phyloP scores from a whole-genome alignment of 30 jellyfish, hydroid and myxozoan species.

The Hydractinia symbiolongicarpus region DNA sequence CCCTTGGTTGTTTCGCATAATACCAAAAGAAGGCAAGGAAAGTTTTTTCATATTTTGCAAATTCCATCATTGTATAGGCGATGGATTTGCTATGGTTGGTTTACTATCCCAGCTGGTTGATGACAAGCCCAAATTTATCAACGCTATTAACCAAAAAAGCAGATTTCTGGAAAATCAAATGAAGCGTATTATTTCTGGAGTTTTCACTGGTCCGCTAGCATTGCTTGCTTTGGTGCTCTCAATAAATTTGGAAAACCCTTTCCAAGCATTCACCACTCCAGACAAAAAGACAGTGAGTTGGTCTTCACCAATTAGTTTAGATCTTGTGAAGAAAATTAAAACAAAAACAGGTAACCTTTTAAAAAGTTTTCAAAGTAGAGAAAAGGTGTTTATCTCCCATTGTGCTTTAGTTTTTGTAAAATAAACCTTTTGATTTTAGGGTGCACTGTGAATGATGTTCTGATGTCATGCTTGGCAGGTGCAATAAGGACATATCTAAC shows the following conservation, averaged over 20 bases:
- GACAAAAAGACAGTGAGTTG: constrained; percentile 82
- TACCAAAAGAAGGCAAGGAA: constrained; percentile 44
- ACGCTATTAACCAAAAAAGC: constrained; percentile 49
- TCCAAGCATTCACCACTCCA: constrained; percentile 60
- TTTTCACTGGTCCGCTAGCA: constrained; percentile 91
- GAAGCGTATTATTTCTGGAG: constrained; percentile 55
- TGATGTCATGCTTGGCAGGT: constrained; percentile 88
- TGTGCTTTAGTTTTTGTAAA: background rate
- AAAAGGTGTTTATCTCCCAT: background rate
- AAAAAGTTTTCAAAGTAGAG: background rate
- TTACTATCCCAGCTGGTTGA: constrained; percentile 81
- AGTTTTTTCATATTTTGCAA: constrained; percentile 56
- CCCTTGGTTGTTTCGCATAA: constrained; percentile 86
- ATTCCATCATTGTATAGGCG: constrained; percentile 94
- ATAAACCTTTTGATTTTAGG: constrained; percentile 26
- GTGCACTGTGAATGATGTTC: constrained; percentile 89
- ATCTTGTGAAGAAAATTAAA: constrained; percentile 46
- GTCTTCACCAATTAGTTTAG: constrained; percentile 68
- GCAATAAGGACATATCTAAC: constrained; percentile 74
- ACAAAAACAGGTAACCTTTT: constrained; percentile 59
- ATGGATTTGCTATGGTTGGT: constrained; percentile 97
- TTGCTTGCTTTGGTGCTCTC: constrained; percentile 66
- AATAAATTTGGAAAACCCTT: constrained; percentile 70
- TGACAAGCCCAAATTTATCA: constrained; percentile 67
- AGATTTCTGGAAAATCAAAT: constrained; percentile 77